Evolutionary conservation across 2,113 vertebrate species (phyloP).

Genomic region (Tragelaphus imberbis): DNA sequence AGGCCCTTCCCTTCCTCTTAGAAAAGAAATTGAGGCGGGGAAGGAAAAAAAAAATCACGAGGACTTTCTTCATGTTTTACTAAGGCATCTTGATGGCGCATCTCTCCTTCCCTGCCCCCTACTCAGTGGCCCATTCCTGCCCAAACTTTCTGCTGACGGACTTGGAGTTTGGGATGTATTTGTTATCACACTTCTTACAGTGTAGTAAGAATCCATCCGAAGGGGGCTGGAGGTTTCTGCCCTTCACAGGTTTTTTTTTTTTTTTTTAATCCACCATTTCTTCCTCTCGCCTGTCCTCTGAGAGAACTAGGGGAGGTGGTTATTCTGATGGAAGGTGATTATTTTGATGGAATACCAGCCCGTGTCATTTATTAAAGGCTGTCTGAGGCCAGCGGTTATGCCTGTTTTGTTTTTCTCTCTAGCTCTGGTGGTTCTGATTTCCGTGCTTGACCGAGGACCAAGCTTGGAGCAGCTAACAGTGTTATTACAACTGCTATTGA

Average conservation of each 20-base stretch:
- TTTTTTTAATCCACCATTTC: background rate
- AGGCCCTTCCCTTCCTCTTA: constrained; percentile 28
- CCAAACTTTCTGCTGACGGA: background rate
- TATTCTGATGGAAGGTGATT: constrained; percentile 40
- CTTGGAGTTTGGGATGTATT: background rate
- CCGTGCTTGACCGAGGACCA: background rate
- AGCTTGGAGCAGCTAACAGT: background rate
- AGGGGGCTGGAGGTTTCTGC: background rate
- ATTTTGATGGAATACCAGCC: constrained; percentile 24
- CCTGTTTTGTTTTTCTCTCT: constrained; percentile 29
- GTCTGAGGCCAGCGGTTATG: constrained; percentile 26
- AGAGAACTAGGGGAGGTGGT: constrained; percentile 8
- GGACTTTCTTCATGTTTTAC: constrained; percentile 6
- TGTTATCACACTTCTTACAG: background rate
- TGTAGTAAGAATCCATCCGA: background rate
- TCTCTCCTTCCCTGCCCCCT: background rate
- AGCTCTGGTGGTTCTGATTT: constrained; percentile 47
- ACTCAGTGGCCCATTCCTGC: background rate
- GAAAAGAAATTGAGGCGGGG: background rate
- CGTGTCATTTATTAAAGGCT: constrained; percentile 52
- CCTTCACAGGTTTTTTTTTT: background rate
- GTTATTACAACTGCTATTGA: background rate
- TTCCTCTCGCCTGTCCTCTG: background rate
- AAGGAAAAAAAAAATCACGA: background rate
- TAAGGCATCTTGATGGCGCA: background rate